Evolutionary conservation across 1,140 invertebrate genomes (phyloP).

Genomic region (Oryctes rhinoceros): DNA sequence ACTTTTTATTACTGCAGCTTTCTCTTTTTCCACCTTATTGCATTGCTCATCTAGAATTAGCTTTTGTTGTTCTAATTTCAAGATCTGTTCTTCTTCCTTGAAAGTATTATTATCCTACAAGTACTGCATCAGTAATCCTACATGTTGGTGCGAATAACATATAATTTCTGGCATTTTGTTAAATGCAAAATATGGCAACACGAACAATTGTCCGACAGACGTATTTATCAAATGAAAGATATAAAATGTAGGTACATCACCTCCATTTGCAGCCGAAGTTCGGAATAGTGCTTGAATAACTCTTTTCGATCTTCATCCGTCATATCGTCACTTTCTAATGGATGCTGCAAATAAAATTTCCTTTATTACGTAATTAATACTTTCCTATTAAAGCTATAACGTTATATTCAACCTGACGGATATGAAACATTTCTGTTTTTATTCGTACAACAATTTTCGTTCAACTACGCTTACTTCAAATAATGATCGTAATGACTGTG

Average conservation of each 20-base stretch:
- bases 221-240: too few relatives aligned
- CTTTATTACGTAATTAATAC: neutral
- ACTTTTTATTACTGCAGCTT: neutral
- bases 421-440: too few relatives aligned
- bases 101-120: slow-evolving; percentile 1
- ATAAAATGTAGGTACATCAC: slow-evolving; percentile 45
- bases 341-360: neutral
- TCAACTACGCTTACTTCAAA: too few relatives aligned
- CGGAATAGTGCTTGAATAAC: slow-evolving; percentile 67
- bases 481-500: too few relatives aligned
- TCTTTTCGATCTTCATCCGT: slow-evolving; percentile 66
- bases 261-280: slow-evolving; percentile 61
- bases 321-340: slow-evolving; percentile 55
- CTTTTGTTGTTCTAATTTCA: slow-evolving; percentile 35
- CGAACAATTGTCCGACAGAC: too few relatives aligned
- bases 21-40: slow-evolving; percentile 24
- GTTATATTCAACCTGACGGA: too few relatives aligned
- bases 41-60: slow-evolving; percentile 22
- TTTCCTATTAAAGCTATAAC: neutral
- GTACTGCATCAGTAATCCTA: neutral
- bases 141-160: too few relatives aligned
- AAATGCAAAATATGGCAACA: too few relatives aligned
- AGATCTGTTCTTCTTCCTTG: slow-evolving; percentile 2
- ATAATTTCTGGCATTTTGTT: too few relatives aligned
- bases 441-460: too few relatives aligned